phyloP scores from a whole-genome alignment of 2,797 vertebrate genomes.

The Octomys mimax region DNA sequence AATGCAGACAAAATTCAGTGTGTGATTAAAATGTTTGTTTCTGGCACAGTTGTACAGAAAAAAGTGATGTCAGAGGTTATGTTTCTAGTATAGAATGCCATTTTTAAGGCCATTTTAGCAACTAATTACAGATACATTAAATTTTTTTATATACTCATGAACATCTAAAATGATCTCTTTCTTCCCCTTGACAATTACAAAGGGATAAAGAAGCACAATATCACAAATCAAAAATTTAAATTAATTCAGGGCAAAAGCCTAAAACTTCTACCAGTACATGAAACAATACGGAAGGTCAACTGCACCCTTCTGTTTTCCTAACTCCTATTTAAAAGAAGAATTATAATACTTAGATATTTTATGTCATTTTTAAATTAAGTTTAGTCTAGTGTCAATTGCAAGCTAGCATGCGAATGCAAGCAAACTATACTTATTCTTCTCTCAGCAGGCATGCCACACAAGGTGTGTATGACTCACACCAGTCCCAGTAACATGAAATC shows the following conservation, averaged over 20 bases:
- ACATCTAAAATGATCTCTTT: slow-evolving; percentile 6
- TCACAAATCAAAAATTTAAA: slow-evolving; percentile 44
- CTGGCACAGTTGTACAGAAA: background rate
- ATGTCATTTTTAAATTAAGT: background rate
- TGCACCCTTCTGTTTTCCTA: background rate
- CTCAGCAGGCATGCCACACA: background rate
- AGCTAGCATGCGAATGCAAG: background rate
- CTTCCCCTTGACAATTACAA: slow-evolving; percentile 1
- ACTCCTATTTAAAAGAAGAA: slow-evolving; percentile 41
- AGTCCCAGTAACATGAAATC: slow-evolving; percentile 1
- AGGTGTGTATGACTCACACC: background rate
- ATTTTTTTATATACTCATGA: background rate
- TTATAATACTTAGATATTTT: slow-evolving; percentile 5
- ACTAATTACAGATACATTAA: slow-evolving; percentile 25
- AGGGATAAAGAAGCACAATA: background rate
- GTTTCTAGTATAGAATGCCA: slow-evolving; percentile 33
- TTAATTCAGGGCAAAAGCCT: slow-evolving; percentile 25
- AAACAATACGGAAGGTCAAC: background rate
- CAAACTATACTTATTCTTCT: background rate
- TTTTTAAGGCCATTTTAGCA: slow-evolving; percentile 58
- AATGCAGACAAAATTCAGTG: background rate
- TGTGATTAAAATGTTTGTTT: slow-evolving; percentile 51
- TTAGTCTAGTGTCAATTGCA: slow-evolving; percentile 19
- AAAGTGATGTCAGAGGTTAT: background rate
- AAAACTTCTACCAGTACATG: background rate